Evolutionary conservation across 2,888 invertebrate genomes (phyloP).

Genomic region (Maniola hyperantus): DNA sequence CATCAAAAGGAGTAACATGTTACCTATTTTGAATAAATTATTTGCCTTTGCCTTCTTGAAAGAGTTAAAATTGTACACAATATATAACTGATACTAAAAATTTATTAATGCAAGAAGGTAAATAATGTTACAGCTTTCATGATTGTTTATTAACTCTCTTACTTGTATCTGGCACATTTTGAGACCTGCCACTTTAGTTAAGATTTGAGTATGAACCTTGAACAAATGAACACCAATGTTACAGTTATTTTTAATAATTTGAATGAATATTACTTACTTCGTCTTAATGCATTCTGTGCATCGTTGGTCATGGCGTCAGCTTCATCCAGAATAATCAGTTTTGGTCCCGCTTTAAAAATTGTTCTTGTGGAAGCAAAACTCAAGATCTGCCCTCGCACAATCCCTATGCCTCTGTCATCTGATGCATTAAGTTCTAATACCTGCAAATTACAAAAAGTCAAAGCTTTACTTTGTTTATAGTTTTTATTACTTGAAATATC

Average conservation of each 20-base stretch:
- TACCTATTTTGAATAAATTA: too few species aligned
- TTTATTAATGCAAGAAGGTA: too few species aligned
- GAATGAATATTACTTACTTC: constrained; percentile 85
- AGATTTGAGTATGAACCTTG: neutral
- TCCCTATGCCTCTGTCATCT: constrained; percentile 98
- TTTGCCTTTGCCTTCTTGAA: too few species aligned
- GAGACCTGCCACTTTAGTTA: too few species aligned
- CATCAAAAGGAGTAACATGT: too few species aligned
- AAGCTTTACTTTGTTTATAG: too few species aligned
- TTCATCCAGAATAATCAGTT: constrained; percentile 98
- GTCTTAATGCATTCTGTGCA: constrained; percentile 98
- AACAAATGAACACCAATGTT: neutral
- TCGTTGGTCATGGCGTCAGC: constrained; percentile 99
- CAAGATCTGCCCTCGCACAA: constrained; percentile 95
- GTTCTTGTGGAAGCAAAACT: constrained; percentile 98
- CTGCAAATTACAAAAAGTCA: constrained; percentile 66
- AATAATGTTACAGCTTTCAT: too few species aligned
- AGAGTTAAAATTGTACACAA: too few species aligned
- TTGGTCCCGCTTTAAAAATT: constrained; percentile 96
- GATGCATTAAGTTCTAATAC: constrained; percentile 97
- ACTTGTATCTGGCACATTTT: too few species aligned
- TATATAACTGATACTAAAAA: too few species aligned
- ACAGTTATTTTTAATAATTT: neutral
- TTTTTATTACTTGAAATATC: too few species aligned
- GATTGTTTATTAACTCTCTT: too few species aligned